phyloP scores from a whole-genome alignment of 2,113 vertebrate genomes.

The Salvelinus namaycush region DNA sequence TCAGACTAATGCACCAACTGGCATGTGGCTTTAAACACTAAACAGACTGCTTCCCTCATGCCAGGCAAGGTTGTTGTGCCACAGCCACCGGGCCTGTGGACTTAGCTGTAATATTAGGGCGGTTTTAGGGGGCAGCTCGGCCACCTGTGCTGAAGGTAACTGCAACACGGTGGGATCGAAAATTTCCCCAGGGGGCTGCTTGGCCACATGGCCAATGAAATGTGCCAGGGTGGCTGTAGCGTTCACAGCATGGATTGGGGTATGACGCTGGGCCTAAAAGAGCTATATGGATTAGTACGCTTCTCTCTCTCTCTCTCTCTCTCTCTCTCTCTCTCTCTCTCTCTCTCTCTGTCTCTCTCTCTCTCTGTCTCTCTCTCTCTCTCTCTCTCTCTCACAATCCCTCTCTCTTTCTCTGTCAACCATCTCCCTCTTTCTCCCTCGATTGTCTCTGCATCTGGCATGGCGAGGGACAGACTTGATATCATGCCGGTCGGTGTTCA shows the following conservation, averaged over 20 bases:
- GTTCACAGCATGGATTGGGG: slow-evolving; percentile 48
- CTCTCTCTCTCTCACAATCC: no score
- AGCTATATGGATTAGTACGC: slow-evolving; percentile 62
- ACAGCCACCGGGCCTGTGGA: slow-evolving; percentile 28
- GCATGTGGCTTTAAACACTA: slow-evolving; percentile 16
- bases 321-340: background rate
- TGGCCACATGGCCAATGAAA: slow-evolving; percentile 65
- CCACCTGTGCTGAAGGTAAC: slow-evolving; percentile 78
- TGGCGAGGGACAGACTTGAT: slow-evolving; percentile 53
- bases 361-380: slow-evolving; percentile 41
- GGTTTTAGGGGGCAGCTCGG: slow-evolving; percentile 48
- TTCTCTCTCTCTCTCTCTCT: slow-evolving; percentile 26
- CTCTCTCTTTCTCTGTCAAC: slow-evolving; percentile 10
- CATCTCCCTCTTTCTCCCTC: background rate
- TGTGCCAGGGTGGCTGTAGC: slow-evolving; percentile 63
- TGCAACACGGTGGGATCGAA: slow-evolving; percentile 66
- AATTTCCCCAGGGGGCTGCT: slow-evolving; percentile 56
- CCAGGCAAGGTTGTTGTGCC: slow-evolving; percentile 16
- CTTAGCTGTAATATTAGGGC: slow-evolving; percentile 35
- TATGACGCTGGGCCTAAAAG: slow-evolving; percentile 52
- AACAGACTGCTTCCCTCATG: slow-evolving; percentile 10
- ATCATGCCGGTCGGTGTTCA: slow-evolving; percentile 24
- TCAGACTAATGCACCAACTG: slow-evolving; percentile 50
- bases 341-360: slow-evolving; percentile 30
- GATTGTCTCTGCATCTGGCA: slow-evolving; percentile 60